phyloP scores from a whole-genome alignment of 1,140 invertebrate genomes.

The Neodiprion pinetum region DNA sequence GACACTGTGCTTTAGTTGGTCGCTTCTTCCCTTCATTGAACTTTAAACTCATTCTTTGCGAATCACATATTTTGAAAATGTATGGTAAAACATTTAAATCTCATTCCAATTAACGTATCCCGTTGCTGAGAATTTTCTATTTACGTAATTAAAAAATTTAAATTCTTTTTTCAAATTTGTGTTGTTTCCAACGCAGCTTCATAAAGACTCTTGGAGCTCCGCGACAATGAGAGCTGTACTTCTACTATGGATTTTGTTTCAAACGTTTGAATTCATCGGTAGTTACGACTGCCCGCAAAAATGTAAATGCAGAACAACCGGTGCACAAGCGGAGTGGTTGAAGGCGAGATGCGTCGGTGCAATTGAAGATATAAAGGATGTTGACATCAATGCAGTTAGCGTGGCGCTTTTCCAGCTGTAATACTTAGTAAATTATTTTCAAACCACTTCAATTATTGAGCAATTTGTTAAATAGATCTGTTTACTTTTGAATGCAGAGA shows the following conservation, averaged over 20 bases:
- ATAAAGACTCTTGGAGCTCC: background rate
- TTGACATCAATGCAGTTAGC: conserved; percentile 49
- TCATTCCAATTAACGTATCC: too few relatives aligned
- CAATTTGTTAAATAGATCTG: conserved; percentile 20
- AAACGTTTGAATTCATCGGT: conserved; percentile 33
- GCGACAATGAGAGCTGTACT: conserved; percentile 43
- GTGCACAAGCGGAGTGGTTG: conserved; percentile 53
- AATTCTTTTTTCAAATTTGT: too few relatives aligned
- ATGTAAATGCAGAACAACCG: conserved; percentile 52
- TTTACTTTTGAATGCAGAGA: conserved; percentile 65
- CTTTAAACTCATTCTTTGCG: too few relatives aligned
- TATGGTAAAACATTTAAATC: too few relatives aligned
- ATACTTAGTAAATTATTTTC: conserved; percentile 27
- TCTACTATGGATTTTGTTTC: conserved; percentile 43
- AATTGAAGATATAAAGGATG: conserved; percentile 49
- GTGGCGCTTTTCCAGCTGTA: conserved; percentile 55
- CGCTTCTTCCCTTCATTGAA: too few relatives aligned
- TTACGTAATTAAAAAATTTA: too few relatives aligned
- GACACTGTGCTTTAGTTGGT: too few relatives aligned
- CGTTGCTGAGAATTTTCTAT: too few relatives aligned
- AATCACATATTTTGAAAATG: too few relatives aligned
- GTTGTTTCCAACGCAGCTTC: too few relatives aligned
- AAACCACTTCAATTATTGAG: conserved; percentile 5
- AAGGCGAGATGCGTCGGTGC: conserved; percentile 51
- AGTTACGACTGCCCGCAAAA: conserved; percentile 46